Base-by-base conservation (phyloP, 2,113 vertebrate genomes). In the Danio rerio region DNA sequence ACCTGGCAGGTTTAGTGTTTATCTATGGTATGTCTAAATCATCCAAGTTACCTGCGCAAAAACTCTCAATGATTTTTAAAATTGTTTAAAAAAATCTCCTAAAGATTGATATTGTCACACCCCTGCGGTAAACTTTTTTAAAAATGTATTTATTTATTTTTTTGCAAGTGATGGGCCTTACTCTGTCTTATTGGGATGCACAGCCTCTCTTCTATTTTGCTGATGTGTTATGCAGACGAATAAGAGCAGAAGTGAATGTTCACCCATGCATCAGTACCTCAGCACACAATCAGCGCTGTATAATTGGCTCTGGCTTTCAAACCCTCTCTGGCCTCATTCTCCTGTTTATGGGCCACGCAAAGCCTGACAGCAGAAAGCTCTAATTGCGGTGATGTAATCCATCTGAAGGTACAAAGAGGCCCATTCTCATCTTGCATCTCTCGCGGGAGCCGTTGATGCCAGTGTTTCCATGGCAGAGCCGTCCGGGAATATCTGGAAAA, bases 301-400 rank as follows among this genome's bases (percentile, higher is more conserved):
- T 78, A 78, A 72, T 43, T 43, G 68, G 42, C 45, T 10, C 49
- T 43, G 43, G 50, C 75, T 63, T 78, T 72, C 69, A 66, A 63
- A 78, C 59, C 11, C 72, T 75, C 72, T n/a, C 8, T 62, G 18
- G 77, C 20, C 62, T 66, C 21, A 5, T 40, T 49, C 31, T 82
- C 62, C 18, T 79, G 69, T 61, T 79, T 53, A 73, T 76, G 59
- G 69, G 50, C 15, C 66, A 47, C 59, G 56, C 53, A 21, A 59
- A 62, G 63, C 70, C 42, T 43, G 63, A 76, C 52, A 6, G 58
- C 31, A 43, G 56, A 84, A 58, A 78, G 63, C 55, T 69, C 20
- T 84, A 84, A 82, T 80, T 79, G 66, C 49, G 20, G 68, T 42
- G 75, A 84, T 82, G 83, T 71, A 80, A 84, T 56, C 73, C 10